phyloP scores from a whole-genome alignment of 2,113 vertebrate genomes.

The Microtus richardsoni region DNA sequence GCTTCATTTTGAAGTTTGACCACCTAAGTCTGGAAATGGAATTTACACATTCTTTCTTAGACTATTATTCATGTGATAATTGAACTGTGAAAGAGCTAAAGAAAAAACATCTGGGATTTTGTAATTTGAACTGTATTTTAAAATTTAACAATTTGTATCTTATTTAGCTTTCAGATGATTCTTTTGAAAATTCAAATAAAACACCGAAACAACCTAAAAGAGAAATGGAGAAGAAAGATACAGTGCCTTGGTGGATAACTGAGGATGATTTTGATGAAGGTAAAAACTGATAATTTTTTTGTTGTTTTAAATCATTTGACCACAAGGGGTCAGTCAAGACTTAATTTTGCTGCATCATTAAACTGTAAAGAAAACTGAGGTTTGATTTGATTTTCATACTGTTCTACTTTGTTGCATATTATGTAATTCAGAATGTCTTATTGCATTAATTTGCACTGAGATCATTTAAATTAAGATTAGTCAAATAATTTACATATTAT shows the following conservation, averaged over 20 bases:
- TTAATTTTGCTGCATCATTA: conserved; percentile 16
- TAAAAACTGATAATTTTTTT: conserved; percentile 79
- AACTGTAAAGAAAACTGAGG: conserved; percentile 22
- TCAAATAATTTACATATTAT: neutral
- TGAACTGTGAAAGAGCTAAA: neutral
- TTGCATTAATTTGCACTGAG: conserved; percentile 44
- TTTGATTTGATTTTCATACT: conserved; percentile 53
- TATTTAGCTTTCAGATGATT: conserved; percentile 96
- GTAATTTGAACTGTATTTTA: neutral
- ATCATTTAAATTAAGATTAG: conserved; percentile 38
- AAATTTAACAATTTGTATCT: conserved; percentile 29
- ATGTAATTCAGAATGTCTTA: conserved; percentile 41
- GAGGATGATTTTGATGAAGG: conserved; percentile 85
- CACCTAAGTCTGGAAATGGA: neutral
- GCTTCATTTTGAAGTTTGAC: neutral
- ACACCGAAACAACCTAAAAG: conserved; percentile 81
- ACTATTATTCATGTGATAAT: neutral
- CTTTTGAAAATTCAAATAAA: conserved; percentile 87
- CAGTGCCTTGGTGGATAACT: conserved; percentile 89
- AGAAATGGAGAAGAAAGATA: conserved; percentile 84
- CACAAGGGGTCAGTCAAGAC: conserved; percentile 85
- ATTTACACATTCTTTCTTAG: neutral
- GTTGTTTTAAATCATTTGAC: conserved; percentile 77
- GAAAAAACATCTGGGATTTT: conserved; percentile 22
- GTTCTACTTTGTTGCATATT: conserved; percentile 15